A percentile compares a stretch with the other conserved stretches of the same genome.
These are phyloP conservation scores for Limnephilus rhombicus DNA, from an alignment of 2,888 invertebrate genomes.

Conservation along the genomic window DNA sequence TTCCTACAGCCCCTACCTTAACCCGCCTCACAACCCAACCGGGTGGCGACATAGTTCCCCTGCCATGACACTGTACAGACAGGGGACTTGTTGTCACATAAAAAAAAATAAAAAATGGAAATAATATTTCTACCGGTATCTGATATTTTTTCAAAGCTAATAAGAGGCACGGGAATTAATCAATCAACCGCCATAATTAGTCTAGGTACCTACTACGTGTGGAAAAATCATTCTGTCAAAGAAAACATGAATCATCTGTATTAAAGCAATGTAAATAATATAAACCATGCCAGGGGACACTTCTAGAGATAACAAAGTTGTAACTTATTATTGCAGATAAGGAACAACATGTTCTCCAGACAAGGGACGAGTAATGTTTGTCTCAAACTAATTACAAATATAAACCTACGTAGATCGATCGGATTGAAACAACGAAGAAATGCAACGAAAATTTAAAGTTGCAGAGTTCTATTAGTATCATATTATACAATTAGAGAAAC, in stretches of 20 bases:
- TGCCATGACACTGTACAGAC: no score
- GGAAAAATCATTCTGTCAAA: background rate
- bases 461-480: background rate
- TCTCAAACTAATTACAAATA: background rate
- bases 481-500: background rate
- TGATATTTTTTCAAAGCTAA: background rate
- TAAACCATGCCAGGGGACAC: background rate
- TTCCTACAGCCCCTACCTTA: no score
- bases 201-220: background rate
- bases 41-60: no score
- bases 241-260: background rate
- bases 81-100: no score
- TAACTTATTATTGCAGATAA: background rate
- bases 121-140: no score
- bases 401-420: background rate
- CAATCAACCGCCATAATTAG: background rate
- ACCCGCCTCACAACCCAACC: no score
- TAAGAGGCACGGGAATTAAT: background rate
- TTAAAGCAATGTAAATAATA: background rate
- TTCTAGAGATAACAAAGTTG: background rate
- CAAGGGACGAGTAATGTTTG: background rate
- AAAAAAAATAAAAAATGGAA: no score
- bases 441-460: background rate
- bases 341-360: background rate
- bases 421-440: background rate